phyloP scores from a whole-genome alignment of 2,888 invertebrate species.

The Eilema depressum region DNA sequence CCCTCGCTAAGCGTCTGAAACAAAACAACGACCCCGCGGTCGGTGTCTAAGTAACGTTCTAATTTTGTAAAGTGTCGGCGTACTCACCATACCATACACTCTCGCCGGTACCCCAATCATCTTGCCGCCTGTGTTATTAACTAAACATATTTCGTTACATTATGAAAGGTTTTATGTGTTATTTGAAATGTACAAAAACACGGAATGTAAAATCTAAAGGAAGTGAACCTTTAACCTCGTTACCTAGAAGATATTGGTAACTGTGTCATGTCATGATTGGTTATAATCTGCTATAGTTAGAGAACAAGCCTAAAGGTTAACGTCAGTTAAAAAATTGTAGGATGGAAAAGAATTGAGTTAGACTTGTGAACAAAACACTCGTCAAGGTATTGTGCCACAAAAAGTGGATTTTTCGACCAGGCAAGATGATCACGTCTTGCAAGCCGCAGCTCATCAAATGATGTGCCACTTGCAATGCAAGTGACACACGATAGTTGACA shows the following conservation, averaged over 20 bases:
- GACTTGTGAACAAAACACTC: no score
- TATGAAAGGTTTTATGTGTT: conserved; percentile 13
- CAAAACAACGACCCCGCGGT: conserved; percentile 62
- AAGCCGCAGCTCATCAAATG: no score
- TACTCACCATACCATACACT: conserved; percentile 19
- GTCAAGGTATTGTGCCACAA: no score
- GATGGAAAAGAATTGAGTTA: background rate
- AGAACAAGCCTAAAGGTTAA: background rate
- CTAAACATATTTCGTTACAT: conserved; percentile 11
- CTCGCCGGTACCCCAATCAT: conserved; percentile 23
- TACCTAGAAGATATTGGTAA: background rate
- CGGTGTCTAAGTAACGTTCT: conserved; percentile 51
- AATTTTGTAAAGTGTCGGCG: conserved; percentile 32
- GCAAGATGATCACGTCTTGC: no score
- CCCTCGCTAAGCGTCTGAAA: conserved; percentile 69
- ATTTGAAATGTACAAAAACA: background rate
- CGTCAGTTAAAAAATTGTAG: no score
- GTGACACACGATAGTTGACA: no score
- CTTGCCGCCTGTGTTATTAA: conserved; percentile 22
- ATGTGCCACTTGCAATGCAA: no score
- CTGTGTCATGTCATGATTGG: background rate
- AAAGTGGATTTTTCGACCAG: no score
- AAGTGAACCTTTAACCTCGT: background rate
- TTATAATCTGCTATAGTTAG: background rate
- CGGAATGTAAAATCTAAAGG: background rate